These are phyloP conservation scores for Crotalus horridus DNA, from an alignment of 2,113 vertebrate species.

Conservation along the genomic window DNA sequence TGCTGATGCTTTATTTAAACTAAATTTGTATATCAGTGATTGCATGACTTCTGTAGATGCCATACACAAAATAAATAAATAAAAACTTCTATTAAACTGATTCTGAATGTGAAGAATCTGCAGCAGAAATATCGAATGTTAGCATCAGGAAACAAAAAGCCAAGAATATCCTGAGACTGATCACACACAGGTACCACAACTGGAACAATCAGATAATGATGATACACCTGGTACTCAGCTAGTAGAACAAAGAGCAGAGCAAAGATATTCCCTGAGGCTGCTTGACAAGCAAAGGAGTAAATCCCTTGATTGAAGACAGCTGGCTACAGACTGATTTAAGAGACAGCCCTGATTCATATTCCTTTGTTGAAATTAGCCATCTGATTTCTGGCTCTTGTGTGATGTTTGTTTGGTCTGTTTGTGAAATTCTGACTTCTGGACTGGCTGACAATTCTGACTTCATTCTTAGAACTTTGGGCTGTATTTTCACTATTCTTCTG, in stretches of 20 bases:
- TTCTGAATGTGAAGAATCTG: not conserved
- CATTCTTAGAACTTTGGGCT: not conserved
- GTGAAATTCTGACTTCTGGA: not conserved
- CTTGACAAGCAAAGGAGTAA: not conserved
- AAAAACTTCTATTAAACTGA: not conserved
- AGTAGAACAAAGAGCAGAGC: not conserved
- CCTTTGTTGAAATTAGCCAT: not conserved
- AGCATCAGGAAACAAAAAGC: not conserved
- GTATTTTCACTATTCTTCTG: not conserved
- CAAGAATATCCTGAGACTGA: not conserved
- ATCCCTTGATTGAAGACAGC: not conserved
- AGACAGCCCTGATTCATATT: not conserved
- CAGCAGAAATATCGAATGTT: not conserved
- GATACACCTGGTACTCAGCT: not conserved
- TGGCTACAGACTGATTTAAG: not conserved
- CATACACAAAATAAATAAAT: not conserved
- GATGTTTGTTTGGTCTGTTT: not conserved
- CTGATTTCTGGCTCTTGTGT: not conserved
- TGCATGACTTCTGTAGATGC: not conserved
- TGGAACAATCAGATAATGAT: not conserved
- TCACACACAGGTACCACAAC: not conserved
- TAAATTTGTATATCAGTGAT: not conserved
- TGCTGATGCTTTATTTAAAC: not conserved
- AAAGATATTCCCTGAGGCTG: not conserved
- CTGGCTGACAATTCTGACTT: not conserved